Evolutionary conservation across 2,888 invertebrate genomes (phyloP).

Genomic region (Caenorhabditis angaria): DNA sequence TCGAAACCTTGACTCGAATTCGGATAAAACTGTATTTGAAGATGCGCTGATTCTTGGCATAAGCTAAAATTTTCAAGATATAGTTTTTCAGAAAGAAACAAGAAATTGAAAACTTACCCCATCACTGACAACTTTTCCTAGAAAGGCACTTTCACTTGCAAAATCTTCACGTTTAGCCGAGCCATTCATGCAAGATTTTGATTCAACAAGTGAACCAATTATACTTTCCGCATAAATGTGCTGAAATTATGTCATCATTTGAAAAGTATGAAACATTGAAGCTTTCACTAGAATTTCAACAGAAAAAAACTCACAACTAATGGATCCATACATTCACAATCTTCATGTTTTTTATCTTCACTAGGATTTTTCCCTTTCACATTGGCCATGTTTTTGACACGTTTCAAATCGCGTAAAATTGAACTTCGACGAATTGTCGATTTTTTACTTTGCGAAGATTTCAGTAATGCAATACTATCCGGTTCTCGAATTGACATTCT

Average conservation of each 20-base stretch:
- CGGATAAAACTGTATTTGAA: conserved; percentile 56
- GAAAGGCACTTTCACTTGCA: conserved; percentile 59
- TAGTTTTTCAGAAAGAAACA: background rate
- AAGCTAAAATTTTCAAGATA: conserved; percentile 50
- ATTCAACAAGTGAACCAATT: conserved; percentile 13
- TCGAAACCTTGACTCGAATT: conserved; percentile 69
- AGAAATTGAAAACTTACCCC: conserved; percentile 37
- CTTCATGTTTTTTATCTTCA: conserved; percentile 24
- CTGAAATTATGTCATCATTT: conserved; percentile 12
- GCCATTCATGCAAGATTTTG: conserved; percentile 28
- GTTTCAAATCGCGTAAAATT: conserved; percentile 67
- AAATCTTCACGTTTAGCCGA: conserved; percentile 27
- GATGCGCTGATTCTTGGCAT: conserved; percentile 61
- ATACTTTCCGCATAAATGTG: conserved; percentile 40
- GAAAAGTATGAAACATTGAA: background rate
- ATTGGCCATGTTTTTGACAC: conserved; percentile 67
- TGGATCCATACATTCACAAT: conserved; percentile 60
- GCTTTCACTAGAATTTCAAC: too few relatives aligned
- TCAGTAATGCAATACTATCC: conserved; percentile 69
- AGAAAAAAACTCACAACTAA: conserved; percentile 25
- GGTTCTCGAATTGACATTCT: conserved; percentile 69
- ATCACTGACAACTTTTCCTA: conserved; percentile 61
- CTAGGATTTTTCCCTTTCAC: conserved; percentile 47
- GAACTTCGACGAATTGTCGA: conserved; percentile 67
- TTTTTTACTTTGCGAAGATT: conserved; percentile 65